Evolutionary conservation across 2,888 invertebrate genomes (phyloP), one percentile per base, ranked within the genome.

Genomic region (Lepidochitona cinerea): DNA sequence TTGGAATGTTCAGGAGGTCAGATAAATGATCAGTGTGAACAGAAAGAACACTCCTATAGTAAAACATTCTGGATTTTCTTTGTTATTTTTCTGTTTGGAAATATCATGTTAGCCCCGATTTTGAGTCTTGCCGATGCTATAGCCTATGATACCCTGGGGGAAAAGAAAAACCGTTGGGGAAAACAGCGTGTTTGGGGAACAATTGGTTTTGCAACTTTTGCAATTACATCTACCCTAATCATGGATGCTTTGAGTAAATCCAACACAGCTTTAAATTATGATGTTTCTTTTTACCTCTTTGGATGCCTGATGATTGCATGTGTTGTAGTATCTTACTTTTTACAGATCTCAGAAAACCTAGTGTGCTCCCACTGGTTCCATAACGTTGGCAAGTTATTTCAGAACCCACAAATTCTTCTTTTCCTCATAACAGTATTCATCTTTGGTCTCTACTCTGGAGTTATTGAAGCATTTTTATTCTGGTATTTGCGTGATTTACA

Each of bases 111-210:
- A 86, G 94, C 95, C 5, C 96, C 96, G 36, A 95, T 95, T n/a
- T 95, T 96, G 0, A 95, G 95, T 14, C 94, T 97, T 72, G 94
- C 96, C 94, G 96, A 97, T 91, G 96, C 96, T 0, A 95, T 96
- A 78, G 95, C 96, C 0, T 91, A 96, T 77, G 95, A 95, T 14
- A 94, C 96, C 93, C 95, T 96, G 80, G 96, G 96, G 89, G 94
- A 95, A 85, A 95, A 93, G 70, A 93, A 94, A n/a, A 93, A 94
- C 66, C 92, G 93, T 35, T 97, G 96, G 89, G 97, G 97, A 0
- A 93, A 94, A 81, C 97, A 97, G 89, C 93, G 96, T 59, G 92
- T 96, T 75, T 97, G 95, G 94, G 97, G 97, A 0, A 95, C 97
- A 0, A 92, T 97, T 1, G 97, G 96, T 12, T 97, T 97, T 91